phyloP scores from a whole-genome alignment of 2,888 invertebrate species.

The Hirtodrosophila duncani region DNA sequence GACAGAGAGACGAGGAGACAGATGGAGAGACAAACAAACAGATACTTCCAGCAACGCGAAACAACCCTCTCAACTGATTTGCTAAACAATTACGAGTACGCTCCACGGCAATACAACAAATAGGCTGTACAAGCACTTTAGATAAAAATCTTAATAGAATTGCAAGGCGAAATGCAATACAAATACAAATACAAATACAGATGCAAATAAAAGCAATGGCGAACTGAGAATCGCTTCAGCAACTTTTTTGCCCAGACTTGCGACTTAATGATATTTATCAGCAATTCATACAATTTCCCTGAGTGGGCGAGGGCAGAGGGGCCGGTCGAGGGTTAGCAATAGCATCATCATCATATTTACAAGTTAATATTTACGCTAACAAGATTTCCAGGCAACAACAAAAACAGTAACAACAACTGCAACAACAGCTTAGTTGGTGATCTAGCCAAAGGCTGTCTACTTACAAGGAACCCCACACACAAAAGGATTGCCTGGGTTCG shows the following conservation, averaged over 20 bases:
- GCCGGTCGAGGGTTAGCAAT: too few species aligned
- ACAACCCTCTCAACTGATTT: slow-evolving; percentile 59
- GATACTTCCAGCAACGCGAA: slow-evolving; percentile 32
- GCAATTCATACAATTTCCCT: slow-evolving; percentile 73
- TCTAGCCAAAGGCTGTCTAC: slow-evolving; percentile 23
- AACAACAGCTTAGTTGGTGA: slow-evolving; percentile 32
- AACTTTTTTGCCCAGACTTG: slow-evolving; percentile 14
- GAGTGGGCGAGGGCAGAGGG: too few species aligned
- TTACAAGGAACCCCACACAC: slow-evolving; percentile 46
- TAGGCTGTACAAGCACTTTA: slow-evolving; percentile 68
- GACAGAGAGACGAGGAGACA: slow-evolving; percentile 18
- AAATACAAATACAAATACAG: slow-evolving; percentile 38
- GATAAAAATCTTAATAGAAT: slow-evolving; percentile 75
- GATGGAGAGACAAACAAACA: slow-evolving; percentile 6
- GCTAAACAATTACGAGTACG: slow-evolving; percentile 67
- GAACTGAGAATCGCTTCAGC: neutral
- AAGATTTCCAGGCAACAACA: slow-evolving; percentile 59
- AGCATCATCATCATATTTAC: slow-evolving; percentile 77
- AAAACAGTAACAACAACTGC: slow-evolving; percentile 11
- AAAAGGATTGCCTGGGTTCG: slow-evolving; percentile 67
- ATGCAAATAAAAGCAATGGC: slow-evolving; percentile 16
- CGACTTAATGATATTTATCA: slow-evolving; percentile 72
- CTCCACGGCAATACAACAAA: slow-evolving; percentile 48
- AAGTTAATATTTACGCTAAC: slow-evolving; percentile 77
- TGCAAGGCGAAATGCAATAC: slow-evolving; percentile 62